phyloP scores from a whole-genome alignment of 2,797 vertebrate genomes.

The Loris lydekkerianus region DNA sequence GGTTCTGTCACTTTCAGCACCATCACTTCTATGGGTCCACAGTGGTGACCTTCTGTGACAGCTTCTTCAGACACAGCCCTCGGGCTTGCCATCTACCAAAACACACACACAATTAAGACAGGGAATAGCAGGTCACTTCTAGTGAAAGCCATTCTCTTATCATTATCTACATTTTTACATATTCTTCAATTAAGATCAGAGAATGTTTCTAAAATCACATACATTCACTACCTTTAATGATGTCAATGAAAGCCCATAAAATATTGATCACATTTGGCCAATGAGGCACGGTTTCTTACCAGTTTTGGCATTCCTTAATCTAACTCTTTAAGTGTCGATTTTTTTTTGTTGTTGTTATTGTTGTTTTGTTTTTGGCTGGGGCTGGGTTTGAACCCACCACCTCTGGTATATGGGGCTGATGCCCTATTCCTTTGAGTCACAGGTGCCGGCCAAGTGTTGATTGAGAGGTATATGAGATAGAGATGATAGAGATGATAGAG shows the following conservation, averaged over 20 bases:
- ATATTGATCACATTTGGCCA: neutral
- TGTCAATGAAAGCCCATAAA: neutral
- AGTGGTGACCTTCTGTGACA: neutral
- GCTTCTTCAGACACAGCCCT: neutral
- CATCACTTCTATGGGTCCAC: conserved; percentile 20
- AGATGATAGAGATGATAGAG: too few species aligned
- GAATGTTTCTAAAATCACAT: neutral
- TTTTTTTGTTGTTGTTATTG: too few species aligned
- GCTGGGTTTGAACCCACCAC: too few species aligned
- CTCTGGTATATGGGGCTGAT: too few species aligned
- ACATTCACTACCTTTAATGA: neutral
- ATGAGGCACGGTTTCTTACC: neutral
- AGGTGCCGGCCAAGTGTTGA: too few species aligned
- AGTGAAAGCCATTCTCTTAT: neutral
- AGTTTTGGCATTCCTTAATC: neutral
- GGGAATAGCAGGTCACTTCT: neutral
- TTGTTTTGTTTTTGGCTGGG: too few species aligned
- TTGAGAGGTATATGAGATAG: neutral
- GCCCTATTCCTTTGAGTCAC: too few species aligned
- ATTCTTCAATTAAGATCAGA: neutral
- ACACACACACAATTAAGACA: neutral
- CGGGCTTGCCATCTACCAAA: neutral
- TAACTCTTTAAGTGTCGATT: neutral
- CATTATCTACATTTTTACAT: neutral
- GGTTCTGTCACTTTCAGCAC: conserved; percentile 59